These are phyloP conservation scores for Psettodes erumei DNA, from an alignment of 2,113 vertebrate species.

Conservation along the genomic window DNA sequence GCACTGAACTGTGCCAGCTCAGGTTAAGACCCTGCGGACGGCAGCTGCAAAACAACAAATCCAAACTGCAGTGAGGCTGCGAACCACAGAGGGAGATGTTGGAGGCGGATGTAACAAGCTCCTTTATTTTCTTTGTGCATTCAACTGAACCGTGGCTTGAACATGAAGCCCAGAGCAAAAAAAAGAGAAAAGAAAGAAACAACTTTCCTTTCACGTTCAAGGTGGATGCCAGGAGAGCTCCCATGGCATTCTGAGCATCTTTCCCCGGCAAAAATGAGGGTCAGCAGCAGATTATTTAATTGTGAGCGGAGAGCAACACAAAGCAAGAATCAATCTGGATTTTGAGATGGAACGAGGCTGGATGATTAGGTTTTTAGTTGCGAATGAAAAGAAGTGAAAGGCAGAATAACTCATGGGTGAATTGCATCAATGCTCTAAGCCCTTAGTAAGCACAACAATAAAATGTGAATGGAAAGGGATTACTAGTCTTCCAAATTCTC, in stretches of 20 bases:
- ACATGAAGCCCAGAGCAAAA: slow-evolving; percentile 31
- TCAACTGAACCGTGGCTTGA: slow-evolving; percentile 42
- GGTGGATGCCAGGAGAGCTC: slow-evolving; percentile 19
- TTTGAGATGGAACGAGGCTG: slow-evolving; percentile 2
- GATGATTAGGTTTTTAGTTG: slow-evolving; percentile 31
- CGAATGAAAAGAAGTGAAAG: slow-evolving; percentile 27
- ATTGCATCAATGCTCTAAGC: slow-evolving; percentile 29
- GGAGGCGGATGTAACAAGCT: slow-evolving; percentile 42
- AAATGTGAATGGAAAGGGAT: slow-evolving; percentile 29
- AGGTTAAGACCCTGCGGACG: slow-evolving; percentile 29
- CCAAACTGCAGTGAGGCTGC: slow-evolving; percentile 16
- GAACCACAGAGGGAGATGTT: slow-evolving; percentile 34
- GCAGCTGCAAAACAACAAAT: slow-evolving; percentile 40
- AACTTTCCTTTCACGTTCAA: slow-evolving; percentile 39
- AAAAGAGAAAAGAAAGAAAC: no score
- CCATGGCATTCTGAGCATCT: neutral
- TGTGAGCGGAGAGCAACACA: slow-evolving; percentile 16
- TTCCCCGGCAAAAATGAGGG: slow-evolving; percentile 4
- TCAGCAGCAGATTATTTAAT: slow-evolving; percentile 27
- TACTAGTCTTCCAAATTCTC: slow-evolving; percentile 22
- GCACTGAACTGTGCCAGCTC: slow-evolving; percentile 22
- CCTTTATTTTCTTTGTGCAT: slow-evolving; percentile 48
- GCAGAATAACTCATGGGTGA: slow-evolving; percentile 29
- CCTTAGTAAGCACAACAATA: slow-evolving; percentile 18
- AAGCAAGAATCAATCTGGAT: slow-evolving; percentile 45